Evolutionary conservation across 1,140 invertebrate species (phyloP).

Genomic region (Drosophila kohkoa): DNA sequence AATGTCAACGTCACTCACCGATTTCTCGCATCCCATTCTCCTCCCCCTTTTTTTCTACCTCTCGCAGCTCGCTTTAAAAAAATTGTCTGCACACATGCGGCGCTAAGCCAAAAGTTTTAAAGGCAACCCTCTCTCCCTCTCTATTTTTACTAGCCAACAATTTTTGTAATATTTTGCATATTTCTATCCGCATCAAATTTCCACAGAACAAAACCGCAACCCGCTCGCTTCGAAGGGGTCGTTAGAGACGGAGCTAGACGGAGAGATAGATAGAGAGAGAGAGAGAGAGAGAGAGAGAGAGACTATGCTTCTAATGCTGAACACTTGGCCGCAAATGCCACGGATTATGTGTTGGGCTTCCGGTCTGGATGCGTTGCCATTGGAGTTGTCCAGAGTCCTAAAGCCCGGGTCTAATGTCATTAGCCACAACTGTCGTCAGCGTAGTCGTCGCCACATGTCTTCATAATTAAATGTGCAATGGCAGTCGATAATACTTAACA

Average conservation of each 20-base stretch:
- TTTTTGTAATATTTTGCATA: slow-evolving; percentile 57
- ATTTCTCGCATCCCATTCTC: not conserved
- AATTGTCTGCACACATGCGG: slow-evolving; percentile 47
- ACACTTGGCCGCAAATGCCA: slow-evolving; percentile 66
- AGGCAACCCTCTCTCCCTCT: not conserved
- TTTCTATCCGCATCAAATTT: slow-evolving; percentile 33
- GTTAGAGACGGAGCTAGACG: not conserved
- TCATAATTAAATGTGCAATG: slow-evolving; percentile 75
- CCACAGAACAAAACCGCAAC: slow-evolving; percentile 54
- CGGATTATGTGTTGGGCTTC: slow-evolving; percentile 69
- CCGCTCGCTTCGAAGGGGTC: slow-evolving; percentile 27
- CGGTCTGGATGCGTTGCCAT: slow-evolving; percentile 7
- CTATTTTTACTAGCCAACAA: not conserved
- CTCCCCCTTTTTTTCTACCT: not conserved
- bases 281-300: not conserved
- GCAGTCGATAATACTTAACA: slow-evolving; percentile 71
- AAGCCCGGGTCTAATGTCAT: slow-evolving; percentile 58
- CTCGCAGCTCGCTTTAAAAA: slow-evolving; percentile 16
- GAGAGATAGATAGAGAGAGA: not conserved
- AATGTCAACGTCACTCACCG: slow-evolving; percentile 42
- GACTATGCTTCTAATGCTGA: too few relatives aligned
- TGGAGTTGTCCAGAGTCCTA: too few relatives aligned
- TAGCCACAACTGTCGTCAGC: slow-evolving; percentile 80
- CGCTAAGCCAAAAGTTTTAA: slow-evolving; percentile 10
- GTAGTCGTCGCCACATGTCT: slow-evolving; percentile 70